These are phyloP conservation scores for Pseudomyrmex sp. DNA, from an alignment of 1,140 invertebrate genomes.

Conservation along the genomic window DNA sequence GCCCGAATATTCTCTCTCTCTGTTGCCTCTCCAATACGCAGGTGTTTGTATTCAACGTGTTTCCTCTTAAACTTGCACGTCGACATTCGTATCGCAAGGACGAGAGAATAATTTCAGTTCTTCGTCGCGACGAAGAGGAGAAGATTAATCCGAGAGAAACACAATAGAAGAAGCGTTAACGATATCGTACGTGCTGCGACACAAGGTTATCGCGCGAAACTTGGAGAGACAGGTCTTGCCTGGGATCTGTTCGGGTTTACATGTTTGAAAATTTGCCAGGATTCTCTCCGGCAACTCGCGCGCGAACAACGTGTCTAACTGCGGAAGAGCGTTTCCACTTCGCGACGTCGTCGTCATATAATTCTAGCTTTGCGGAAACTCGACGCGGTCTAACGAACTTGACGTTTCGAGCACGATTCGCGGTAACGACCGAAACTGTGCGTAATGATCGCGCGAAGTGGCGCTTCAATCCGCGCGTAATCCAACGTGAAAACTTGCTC, in stretches of 20 bases:
- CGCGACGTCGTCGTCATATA: constrained; percentile 13
- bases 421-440: constrained; percentile 40
- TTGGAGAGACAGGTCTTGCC: not conserved
- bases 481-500: not conserved
- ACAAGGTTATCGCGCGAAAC: not conserved
- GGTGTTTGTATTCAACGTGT: no score
- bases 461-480: not conserved
- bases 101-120: no score
- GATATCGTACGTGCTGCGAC: no score
- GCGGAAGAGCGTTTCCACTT: constrained; percentile 25
- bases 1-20: no score
- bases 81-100: no score
- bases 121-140: no score
- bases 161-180: no score
- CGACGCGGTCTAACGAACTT: constrained; percentile 36
- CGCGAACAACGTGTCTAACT: constrained; percentile 27
- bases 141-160: no score
- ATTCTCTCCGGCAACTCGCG: not conserved
- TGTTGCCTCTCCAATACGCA: no score
- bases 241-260: constrained; percentile 4
- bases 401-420: constrained; percentile 26
- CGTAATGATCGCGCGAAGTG: constrained; percentile 19
- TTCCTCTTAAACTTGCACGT: no score
- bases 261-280: constrained; percentile 14
- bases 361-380: constrained; percentile 33